Evolutionary conservation across 2,113 vertebrate genomes (phyloP), one percentile per base, ranked within the genome.

Genomic region (Chaetodon trifascialis): DNA sequence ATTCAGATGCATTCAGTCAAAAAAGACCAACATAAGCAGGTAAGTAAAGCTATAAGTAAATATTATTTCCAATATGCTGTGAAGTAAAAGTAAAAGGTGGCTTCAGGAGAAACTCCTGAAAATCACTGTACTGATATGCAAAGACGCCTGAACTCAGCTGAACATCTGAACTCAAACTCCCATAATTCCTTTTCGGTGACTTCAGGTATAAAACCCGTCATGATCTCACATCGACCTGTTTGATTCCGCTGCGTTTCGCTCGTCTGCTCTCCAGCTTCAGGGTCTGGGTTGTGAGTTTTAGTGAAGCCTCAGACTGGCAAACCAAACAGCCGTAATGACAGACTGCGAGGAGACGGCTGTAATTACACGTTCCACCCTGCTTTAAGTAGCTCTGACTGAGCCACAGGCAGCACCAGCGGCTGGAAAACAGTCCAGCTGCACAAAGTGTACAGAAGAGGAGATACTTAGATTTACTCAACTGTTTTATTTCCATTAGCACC

Each of bases 291-390:
- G 56, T 12, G 19, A 70, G 67, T 75, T 77, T 85, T 38, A 75
- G 15, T 23, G 68, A 64, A 77, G 69, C 76, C 78, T 80, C 62
- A 65, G 67, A 19, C 64, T 76, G 76, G 65, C 47, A 55, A 58
- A 58, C 67, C 40, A 79, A 76, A 58, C 60, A 21, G 30, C 56
- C 10, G 4, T 93, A 94, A 95, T 94, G 74, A 94, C 80, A 95
- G 92, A 60, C 40, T 86, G 63, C 23, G 44, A 83, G 85, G 55
- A 90, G 85, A 90, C 47, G 52, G 63, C 88, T 92, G 73, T 93
- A 92, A 95, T 95, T 93, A 94, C 62, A 72, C 8, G 71, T 86
- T 92, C 76, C 85, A 67, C 73, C 72, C 78, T 38, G 73, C 73
- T 76, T 49, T 62, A 83, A 80, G 78, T 25, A 40, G 65, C 51